Conservation (phyloP, 1,140 invertebrate species). For the Camponotus pennsylvanicus region DNA sequence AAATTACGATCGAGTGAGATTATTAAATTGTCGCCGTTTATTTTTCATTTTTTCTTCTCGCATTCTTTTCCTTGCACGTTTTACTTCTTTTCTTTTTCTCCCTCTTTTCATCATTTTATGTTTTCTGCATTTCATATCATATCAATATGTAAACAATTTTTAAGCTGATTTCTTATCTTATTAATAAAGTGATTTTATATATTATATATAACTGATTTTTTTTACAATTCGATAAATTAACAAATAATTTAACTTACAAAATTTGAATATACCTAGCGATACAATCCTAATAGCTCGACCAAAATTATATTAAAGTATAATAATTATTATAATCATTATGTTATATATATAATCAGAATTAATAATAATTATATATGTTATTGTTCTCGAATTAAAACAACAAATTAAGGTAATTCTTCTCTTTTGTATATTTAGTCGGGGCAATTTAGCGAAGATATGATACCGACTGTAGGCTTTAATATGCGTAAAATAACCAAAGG, state of each 20-base stretch:
- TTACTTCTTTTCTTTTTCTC: neutral
- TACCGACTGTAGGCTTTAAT: slow-evolving; percentile 99
- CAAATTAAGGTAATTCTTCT: neutral
- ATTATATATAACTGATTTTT: neutral
- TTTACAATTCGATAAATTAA: neutral
- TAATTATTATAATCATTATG: neutral
- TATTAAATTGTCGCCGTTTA: neutral
- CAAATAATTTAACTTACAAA: neutral
- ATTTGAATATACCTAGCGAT: neutral
- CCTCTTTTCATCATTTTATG: neutral
- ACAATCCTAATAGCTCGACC: neutral
- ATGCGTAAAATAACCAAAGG: slow-evolving; percentile 99
- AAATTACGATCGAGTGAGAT: neutral
- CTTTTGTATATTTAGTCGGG: slow-evolving; percentile 92
- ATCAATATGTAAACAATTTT: slow-evolving; percentile 12
- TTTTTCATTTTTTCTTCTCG: neutral
- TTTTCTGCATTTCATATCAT: neutral
- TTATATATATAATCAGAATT: neutral
- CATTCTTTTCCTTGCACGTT: neutral
- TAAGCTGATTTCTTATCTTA: neutral
- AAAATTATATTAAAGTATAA: neutral
- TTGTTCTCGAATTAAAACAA: neutral
- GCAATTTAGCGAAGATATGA: slow-evolving; percentile 99
- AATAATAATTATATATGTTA: neutral
- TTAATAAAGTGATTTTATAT: neutral